Base-by-base conservation (phyloP, 2,797 vertebrate genomes). In the Microctenopoma stevenorrisi region DNA sequence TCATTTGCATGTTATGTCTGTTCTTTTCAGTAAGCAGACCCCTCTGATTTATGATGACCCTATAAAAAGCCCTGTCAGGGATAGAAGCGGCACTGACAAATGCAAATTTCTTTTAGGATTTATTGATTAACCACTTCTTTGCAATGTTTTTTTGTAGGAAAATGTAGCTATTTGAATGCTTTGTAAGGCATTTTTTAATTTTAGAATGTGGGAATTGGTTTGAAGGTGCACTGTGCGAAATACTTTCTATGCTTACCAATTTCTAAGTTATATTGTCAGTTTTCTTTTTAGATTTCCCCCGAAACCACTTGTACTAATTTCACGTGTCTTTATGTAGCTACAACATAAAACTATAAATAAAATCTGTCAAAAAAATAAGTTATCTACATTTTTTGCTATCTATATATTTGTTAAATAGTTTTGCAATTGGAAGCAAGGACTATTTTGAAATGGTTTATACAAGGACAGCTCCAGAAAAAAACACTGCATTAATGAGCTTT, bases 81-180 rank as follows among this genome's bases (percentile, higher is more conserved):
- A 75, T 47, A 69, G 81, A 76, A 71, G 72, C 67, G 16, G 56
- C 25, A 59, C 74, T 88, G 76, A 90, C 84, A 60, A 73, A 87
- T 84, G 87, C 83, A 90, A 88, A 91, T 87, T 73, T 72, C 65
- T 58, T 55, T 42, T 25, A 72, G 37, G 86, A 90, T 91, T 90
- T 89, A 91, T 84, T 58, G 79, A 72, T 4, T 43, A 59, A 72
- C 60, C 53, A 2, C 49, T 30, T 43, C 49, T 78, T 78, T 79
- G 59, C 50, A 79, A 81, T 59, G 60, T 78, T 76, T 81, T 72
- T 71, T 70, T 47, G 37, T 46, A 16, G 54, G 38, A 74, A 64
- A 75, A 61, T 75, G 66, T 48, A 68, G 55, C 73, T 1, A 46
- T 51, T 64, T 65, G 37, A 75, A 68, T 65, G 57, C 25, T 56